Evolutionary conservation across 2,888 invertebrate genomes (phyloP), one percentile per base, ranked within the genome.

Genomic region (Rapana venosa): DNA sequence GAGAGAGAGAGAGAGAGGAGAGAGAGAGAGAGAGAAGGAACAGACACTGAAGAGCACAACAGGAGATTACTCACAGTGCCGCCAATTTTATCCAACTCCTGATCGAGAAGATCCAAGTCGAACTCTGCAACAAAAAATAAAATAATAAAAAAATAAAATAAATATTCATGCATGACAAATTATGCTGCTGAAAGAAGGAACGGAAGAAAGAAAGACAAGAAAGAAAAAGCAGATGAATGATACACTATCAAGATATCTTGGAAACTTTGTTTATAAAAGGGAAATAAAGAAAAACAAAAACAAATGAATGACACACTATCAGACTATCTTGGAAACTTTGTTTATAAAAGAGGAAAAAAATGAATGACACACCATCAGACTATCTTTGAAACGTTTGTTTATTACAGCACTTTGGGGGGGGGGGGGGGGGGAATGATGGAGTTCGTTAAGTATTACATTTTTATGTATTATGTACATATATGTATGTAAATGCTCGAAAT

Each of bases 1-100:
- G n/a, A 86, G 61, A 61, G n/a, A 61, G 30, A 86, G 20, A 86
- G 36, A 83, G 36, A 36, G 22, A 83, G 36, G n/a, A 87, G 22
- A 87, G n/a, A 86, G 61, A 61, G n/a, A 61, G 30, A 86, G 20
- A 86, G 36, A 83, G 36, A 36, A 83, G 36, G 35, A 17, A 83
- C 35, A 36, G 2, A 83, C 20, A 86, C 86, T 26, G 47, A 30
- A 26, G 26, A 32, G 58, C 61, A 58, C n/a, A 58, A 32, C 32
- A 47, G 32, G 36, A 32, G 20, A 20, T 11, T 32, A 83, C 88
- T 88, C 36, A 88, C 88, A 36, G 88, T 88, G 84, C 88, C 88
- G 17, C 88, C 88, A 83, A 88, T 88, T 36, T 88, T 88, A 81
- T 88, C 88, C 88, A 88, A 88, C 88, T 88, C 88, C 84, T 84